phyloP scores from a whole-genome alignment of 2,797 vertebrate species.

The Cheirogaleus major region DNA sequence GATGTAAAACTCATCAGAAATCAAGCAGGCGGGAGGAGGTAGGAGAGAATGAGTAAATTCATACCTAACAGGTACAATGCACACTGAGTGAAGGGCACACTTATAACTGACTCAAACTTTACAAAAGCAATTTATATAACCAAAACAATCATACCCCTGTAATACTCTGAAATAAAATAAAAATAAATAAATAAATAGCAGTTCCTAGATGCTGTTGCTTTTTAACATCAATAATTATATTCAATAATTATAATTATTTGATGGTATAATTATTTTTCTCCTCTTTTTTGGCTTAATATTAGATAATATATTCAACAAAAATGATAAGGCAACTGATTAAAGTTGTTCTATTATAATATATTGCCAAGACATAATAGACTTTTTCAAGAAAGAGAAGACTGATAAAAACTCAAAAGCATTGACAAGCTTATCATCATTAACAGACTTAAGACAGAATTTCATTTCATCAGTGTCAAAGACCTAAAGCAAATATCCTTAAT shows the following conservation, averaged over 20 bases:
- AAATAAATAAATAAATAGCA: not conserved
- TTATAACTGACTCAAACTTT: no score
- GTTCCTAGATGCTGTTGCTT: not conserved
- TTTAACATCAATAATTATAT: not conserved
- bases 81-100: no score
- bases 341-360: not conserved
- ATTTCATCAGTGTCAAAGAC: not conserved
- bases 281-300: not conserved
- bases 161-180: no score
- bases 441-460: not conserved
- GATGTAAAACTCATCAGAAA: no score
- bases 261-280: not conserved
- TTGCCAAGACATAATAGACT: not conserved
- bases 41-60: no score
- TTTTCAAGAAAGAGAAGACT: not conserved
- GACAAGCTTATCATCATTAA: not conserved
- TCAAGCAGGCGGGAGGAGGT: no score
- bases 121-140: no score
- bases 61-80: no score
- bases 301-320: not conserved
- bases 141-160: no score
- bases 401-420: not conserved
- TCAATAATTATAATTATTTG: not conserved
- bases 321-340: not conserved
- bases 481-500: not conserved